Evolutionary conservation across 2,888 invertebrate species (phyloP).

Genomic region (Dendrolimus houi): DNA sequence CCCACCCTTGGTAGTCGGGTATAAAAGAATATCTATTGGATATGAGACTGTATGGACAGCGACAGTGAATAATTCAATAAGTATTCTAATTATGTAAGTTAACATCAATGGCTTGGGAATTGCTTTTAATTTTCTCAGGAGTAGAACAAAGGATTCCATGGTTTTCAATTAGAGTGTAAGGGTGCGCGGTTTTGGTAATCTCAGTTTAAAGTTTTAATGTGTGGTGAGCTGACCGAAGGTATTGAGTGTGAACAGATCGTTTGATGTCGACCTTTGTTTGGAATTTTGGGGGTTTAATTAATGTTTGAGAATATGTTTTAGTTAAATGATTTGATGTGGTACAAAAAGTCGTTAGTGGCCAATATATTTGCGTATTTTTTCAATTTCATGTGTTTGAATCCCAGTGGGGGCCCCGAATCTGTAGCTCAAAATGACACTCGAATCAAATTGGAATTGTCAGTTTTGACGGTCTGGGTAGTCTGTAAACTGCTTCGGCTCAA

Average conservation of each 20-base stretch:
- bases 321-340: slow-evolving; percentile 5
- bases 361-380: too few relatives aligned
- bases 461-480: too few relatives aligned
- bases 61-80: background rate
- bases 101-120: background rate
- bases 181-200: slow-evolving; percentile 31
- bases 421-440: too few relatives aligned
- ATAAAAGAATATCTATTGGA: too few relatives aligned
- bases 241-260: slow-evolving; percentile 33
- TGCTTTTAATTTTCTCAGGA: slow-evolving; percentile 28
- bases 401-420: too few relatives aligned
- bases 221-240: slow-evolving; percentile 20
- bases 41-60: too few relatives aligned
- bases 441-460: too few relatives aligned
- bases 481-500: too few relatives aligned
- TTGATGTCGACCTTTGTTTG: slow-evolving; percentile 38
- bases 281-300: slow-evolving; percentile 7
- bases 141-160: slow-evolving; percentile 43
- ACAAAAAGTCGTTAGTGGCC: background rate
- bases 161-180: slow-evolving; percentile 42
- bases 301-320: slow-evolving; percentile 9
- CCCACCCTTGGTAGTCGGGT: too few relatives aligned
- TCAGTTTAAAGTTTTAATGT: slow-evolving; percentile 44
- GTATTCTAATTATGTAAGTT: background rate
- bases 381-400: too few relatives aligned